Conservation (phyloP, 2,797 vertebrate genomes). For the Knipowitschia caucasica region DNA sequence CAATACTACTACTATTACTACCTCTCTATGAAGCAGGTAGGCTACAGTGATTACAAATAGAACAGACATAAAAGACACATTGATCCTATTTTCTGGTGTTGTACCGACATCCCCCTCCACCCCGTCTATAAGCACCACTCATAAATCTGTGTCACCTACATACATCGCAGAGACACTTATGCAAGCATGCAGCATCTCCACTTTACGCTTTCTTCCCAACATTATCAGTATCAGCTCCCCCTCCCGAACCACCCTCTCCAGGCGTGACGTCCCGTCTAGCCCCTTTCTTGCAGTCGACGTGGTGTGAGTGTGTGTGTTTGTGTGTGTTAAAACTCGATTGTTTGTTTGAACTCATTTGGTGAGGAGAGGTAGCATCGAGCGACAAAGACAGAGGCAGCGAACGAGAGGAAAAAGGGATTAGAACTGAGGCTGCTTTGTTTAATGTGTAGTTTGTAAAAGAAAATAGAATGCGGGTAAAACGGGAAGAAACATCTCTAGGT, state of each 20-base stretch:
- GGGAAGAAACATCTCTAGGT: not conserved
- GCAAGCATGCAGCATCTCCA: slow-evolving; percentile 66
- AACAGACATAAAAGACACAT: slow-evolving; percentile 40
- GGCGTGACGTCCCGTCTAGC: slow-evolving; percentile 64
- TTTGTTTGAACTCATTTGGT: slow-evolving; percentile 55
- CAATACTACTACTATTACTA: slow-evolving; percentile 41
- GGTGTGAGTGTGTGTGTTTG: slow-evolving; percentile 36
- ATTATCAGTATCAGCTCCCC: slow-evolving; percentile 59
- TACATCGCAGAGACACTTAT: slow-evolving; percentile 59
- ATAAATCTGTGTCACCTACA: slow-evolving; percentile 76
- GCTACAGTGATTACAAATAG: slow-evolving; percentile 25
- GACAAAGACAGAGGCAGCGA: slow-evolving; percentile 28
- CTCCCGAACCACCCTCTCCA: slow-evolving; percentile 63
- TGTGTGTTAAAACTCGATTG: slow-evolving; percentile 37
- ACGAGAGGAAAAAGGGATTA: slow-evolving; percentile 27
- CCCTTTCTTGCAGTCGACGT: slow-evolving; percentile 53
- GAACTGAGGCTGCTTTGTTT: slow-evolving; percentile 60
- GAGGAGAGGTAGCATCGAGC: slow-evolving; percentile 31
- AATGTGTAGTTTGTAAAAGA: not conserved
- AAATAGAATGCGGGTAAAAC: not conserved
- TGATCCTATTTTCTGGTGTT: slow-evolving; percentile 71
- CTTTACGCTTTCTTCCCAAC: slow-evolving; percentile 56
- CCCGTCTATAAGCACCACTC: slow-evolving; percentile 56
- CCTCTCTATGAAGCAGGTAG: slow-evolving; percentile 57
- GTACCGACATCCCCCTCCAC: slow-evolving; percentile 60